A percentile compares a stretch with the other conserved stretches of the same genome.
Conservation (phyloP, 2,888 invertebrate genomes). For the Drosophila anomelani region DNA sequence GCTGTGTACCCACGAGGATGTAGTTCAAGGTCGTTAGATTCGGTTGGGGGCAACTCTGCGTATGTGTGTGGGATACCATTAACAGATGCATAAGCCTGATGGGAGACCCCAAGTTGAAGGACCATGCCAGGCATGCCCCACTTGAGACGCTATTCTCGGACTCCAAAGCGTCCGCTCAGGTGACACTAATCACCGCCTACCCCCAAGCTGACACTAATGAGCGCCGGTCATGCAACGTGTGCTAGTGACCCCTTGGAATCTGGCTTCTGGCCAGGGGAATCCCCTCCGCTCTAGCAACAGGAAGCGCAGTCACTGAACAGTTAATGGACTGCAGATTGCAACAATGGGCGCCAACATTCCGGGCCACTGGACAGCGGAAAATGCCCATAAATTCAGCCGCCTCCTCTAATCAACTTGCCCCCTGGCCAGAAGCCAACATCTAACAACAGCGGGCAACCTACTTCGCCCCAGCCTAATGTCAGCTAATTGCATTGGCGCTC, state of each 20-base stretch:
- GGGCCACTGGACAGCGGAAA: slow-evolving; percentile 33
- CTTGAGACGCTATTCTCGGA: slow-evolving; percentile 51
- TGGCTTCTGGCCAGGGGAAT: slow-evolving; percentile 51
- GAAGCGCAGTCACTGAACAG: slow-evolving; percentile 73
- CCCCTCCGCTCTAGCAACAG: slow-evolving; percentile 57
- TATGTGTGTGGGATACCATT: not conserved
- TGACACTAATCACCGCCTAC: slow-evolving; percentile 38
- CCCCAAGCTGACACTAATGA: slow-evolving; percentile 55
- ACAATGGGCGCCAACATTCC: slow-evolving; percentile 29
- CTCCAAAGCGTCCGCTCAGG: slow-evolving; percentile 38
- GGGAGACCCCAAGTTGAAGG: slow-evolving; percentile 41
- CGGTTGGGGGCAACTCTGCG: not conserved
- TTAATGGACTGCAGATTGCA: slow-evolving; percentile 68
- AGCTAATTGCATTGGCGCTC: slow-evolving; percentile 68
- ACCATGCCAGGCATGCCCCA: slow-evolving; percentile 21
- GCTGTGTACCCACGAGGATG: slow-evolving; percentile 48
- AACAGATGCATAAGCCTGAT: not conserved
- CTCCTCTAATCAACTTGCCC: slow-evolving; percentile 53
- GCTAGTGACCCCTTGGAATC: slow-evolving; percentile 53
- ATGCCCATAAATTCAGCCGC: slow-evolving; percentile 57
- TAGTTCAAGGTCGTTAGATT: slow-evolving; percentile 68
- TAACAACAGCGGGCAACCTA: slow-evolving; percentile 38
- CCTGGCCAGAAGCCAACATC: slow-evolving; percentile 39
- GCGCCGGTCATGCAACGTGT: slow-evolving; percentile 50
- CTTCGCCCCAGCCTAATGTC: slow-evolving; percentile 52